These are phyloP conservation scores for Stenurella melanura DNA, from an alignment of 2,888 invertebrate genomes.

Conservation along the genomic window DNA sequence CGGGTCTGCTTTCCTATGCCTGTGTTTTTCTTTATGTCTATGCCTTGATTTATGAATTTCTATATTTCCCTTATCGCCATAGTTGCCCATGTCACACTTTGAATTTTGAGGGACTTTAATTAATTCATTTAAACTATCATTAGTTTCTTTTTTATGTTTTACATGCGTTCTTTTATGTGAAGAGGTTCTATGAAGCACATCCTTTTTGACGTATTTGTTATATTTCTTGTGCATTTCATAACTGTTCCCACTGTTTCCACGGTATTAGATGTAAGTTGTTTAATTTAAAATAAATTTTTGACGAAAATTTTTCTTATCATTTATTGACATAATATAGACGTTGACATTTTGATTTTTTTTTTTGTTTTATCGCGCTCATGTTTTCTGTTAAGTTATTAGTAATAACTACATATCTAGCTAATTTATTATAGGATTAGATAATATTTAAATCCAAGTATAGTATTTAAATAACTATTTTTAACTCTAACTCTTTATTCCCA, in stretches of 20 bases:
- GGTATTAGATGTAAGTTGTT: background rate
- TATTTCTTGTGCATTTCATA: slow-evolving; percentile 47
- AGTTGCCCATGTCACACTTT: slow-evolving; percentile 6
- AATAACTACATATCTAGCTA: too few species aligned
- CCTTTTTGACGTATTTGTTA: slow-evolving; percentile 36
- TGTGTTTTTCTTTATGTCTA: slow-evolving; percentile 8
- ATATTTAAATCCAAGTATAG: too few species aligned
- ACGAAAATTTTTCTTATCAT: slow-evolving; percentile 19
- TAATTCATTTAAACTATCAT: slow-evolving; percentile 2
- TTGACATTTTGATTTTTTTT: slow-evolving; percentile 21
- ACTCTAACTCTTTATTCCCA: too few species aligned
- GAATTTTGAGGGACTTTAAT: slow-evolving; percentile 37
- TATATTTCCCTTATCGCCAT: background rate
- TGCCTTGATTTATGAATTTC: slow-evolving; percentile 24
- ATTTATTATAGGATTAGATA: too few species aligned
- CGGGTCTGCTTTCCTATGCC: background rate
- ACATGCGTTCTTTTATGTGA: slow-evolving; percentile 26
- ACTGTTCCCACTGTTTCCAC: slow-evolving; percentile 15
- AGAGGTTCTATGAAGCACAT: slow-evolving; percentile 30
- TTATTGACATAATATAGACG: slow-evolving; percentile 25
- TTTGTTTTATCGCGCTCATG: slow-evolving; percentile 1
- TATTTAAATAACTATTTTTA: too few species aligned
- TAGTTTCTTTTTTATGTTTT: slow-evolving; percentile 13
- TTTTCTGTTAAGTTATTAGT: background rate
- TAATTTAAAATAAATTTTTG: slow-evolving; percentile 4